phyloP scores from a whole-genome alignment of 2,113 vertebrate species.

The Phalacrocorax brasilianus region DNA sequence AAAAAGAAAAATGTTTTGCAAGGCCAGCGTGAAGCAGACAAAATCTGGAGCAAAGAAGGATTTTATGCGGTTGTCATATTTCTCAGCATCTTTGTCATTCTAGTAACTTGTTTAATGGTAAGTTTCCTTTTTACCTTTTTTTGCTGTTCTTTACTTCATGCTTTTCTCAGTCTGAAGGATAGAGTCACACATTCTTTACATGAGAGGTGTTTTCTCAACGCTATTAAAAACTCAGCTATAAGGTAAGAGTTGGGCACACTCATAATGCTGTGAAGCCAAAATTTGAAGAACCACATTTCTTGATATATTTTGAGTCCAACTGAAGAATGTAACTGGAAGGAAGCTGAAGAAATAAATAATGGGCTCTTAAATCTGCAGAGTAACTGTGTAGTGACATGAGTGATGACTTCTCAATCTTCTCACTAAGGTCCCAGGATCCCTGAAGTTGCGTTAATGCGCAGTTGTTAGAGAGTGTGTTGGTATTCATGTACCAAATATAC shows the following conservation, averaged over 20 bases:
- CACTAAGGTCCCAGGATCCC: background rate
- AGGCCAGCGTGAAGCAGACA: conserved; percentile 86
- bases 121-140: conserved; percentile 63
- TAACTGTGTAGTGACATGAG: background rate
- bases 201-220: background rate
- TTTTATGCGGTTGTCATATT: conserved; percentile 91
- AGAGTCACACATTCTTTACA: background rate
- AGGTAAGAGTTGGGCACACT: background rate
- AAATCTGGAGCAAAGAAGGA: conserved; percentile 89
- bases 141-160: background rate
- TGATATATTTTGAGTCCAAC: background rate
- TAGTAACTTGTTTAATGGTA: conserved; percentile 95
- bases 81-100: conserved; percentile 92
- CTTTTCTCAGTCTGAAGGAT: background rate
- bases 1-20: conserved; percentile 92
- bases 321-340: background rate
- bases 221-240: background rate
- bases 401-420: conserved; percentile 11
- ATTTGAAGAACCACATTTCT: background rate
- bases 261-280: background rate
- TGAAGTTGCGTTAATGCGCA: background rate
- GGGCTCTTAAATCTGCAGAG: background rate
- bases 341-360: background rate
- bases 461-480: background rate
- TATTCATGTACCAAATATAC: background rate